These are phyloP conservation scores for Cyclina sinensis DNA, from an alignment of 1,140 invertebrate species.

Conservation along the genomic window DNA sequence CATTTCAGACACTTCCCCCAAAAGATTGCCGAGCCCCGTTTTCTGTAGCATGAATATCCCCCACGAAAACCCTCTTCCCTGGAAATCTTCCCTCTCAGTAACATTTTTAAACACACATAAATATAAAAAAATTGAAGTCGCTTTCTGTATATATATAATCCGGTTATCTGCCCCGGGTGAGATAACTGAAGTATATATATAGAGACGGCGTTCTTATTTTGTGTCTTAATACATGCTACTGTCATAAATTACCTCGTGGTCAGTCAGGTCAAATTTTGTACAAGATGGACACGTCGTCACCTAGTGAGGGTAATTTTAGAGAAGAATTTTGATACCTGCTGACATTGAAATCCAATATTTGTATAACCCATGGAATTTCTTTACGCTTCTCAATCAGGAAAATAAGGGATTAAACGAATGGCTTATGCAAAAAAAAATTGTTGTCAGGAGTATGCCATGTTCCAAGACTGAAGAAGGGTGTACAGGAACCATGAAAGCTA, in stretches of 20 bases:
- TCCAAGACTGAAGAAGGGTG: background rate
- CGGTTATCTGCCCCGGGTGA: background rate
- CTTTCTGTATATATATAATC: background rate
- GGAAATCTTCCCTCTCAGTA: background rate
- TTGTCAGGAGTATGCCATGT: background rate
- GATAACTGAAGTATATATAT: background rate
- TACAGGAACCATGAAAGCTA: background rate
- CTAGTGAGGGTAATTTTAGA: background rate
- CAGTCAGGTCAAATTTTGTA: background rate
- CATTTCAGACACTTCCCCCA: background rate
- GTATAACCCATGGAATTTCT: background rate
- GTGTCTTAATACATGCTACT: background rate
- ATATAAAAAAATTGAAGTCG: background rate
- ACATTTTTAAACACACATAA: background rate
- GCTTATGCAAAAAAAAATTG: background rate
- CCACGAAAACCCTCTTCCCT: background rate
- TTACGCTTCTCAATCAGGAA: background rate
- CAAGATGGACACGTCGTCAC: background rate
- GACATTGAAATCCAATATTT: background rate
- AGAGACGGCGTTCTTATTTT: background rate
- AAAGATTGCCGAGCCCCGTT: background rate
- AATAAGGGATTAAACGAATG: background rate
- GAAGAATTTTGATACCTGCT: background rate
- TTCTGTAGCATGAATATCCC: background rate
- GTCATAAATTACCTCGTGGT: background rate